Conservation (phyloP, 2,888 invertebrate species). For the Parnassius orleans region DNA sequence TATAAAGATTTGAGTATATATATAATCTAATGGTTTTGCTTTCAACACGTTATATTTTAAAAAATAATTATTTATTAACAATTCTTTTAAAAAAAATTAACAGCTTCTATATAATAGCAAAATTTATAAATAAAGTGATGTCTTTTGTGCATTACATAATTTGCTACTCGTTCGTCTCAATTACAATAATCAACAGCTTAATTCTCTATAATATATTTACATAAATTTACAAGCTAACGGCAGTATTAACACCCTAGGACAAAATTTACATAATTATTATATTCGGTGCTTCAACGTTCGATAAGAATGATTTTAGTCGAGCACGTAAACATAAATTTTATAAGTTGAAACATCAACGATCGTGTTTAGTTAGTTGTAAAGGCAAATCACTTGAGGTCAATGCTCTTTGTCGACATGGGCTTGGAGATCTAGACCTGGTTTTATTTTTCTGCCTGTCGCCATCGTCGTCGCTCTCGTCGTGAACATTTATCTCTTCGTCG, state of each 20-base stretch:
- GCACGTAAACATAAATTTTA: slow-evolving; percentile 53
- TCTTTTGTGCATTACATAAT: slow-evolving; percentile 63
- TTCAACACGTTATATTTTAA: slow-evolving; percentile 9
- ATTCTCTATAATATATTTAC: slow-evolving; percentile 69
- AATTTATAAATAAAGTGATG: slow-evolving; percentile 36
- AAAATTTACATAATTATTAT: slow-evolving; percentile 60
- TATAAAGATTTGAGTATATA: slow-evolving; percentile 6
- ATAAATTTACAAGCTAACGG: slow-evolving; percentile 66
- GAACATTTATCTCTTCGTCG: slow-evolving; percentile 92
- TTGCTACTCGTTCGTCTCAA: slow-evolving; percentile 49
- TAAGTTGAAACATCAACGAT: slow-evolving; percentile 73
- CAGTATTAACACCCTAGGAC: slow-evolving; percentile 61
- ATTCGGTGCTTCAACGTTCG: slow-evolving; percentile 60
- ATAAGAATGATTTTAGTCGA: slow-evolving; percentile 60
- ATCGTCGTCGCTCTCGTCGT: slow-evolving; percentile 87
- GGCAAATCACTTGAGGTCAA: slow-evolving; percentile 78
- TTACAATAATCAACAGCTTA: slow-evolving; percentile 62
- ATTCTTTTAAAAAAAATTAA: slow-evolving; percentile 13
- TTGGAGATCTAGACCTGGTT: slow-evolving; percentile 69
- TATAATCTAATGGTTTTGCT: background rate
- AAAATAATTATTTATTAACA: slow-evolving; percentile 13
- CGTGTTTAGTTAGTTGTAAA: slow-evolving; percentile 86
- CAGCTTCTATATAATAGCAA: slow-evolving; percentile 22
- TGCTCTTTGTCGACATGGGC: slow-evolving; percentile 60
- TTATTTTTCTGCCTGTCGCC: slow-evolving; percentile 66